Base-by-base conservation (phyloP, 2,797 vertebrate species). In the Psittacula echo region DNA sequence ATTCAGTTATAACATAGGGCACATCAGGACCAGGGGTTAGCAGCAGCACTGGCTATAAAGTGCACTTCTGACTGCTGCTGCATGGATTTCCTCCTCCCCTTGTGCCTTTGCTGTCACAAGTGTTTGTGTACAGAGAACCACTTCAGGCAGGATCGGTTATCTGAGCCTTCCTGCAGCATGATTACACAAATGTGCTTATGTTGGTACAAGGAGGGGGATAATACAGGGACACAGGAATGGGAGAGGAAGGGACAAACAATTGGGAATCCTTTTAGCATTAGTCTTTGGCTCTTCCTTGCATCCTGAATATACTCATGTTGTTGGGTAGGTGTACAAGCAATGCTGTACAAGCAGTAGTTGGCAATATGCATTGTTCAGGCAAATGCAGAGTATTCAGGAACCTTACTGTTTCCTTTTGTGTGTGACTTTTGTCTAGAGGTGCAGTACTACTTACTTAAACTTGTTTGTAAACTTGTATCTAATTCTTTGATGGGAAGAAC, bases 221-320 rank as follows among this genome's bases (percentile, higher is more conserved):
- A 16, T 56, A 72, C 22, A 71, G 44, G 51, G 70, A 47, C 42
- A 75, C 42, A 75, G 70, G 68, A 94, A 78, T 0, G 4, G 85
- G 56, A 5, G 11, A 37, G 0, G 0, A 22, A n/a, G 30, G 8
- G 47, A 30, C 0, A 1, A 60, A 14, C 37, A 74, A n/a, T 48
- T 81, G 34, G 73, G 37, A 70, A 73, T 68, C 71, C 23, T 87
- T 81, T 76, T 44, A 64, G 20, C 22, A 5, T 58, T 65, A 67
- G 30, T 44, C 41, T 80, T 85, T 56, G 72, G 54, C 67, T 94
- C 42, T 86, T 90, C 41, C n/a, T 45, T 66, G 53, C 17, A 39
- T 78, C 82, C 44, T 78, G 64, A 62, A 32, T 39, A 19, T 7
- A 13, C 34, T 70, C 4, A 0, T 70, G 66, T 44, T 78, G 18